Percentiles rank a stretch among this genome's conserved stretches.
These are phyloP conservation scores for Muricea muricata DNA, from an alignment of 92 coral and sea anemone species.

Conservation along the genomic window DNA sequence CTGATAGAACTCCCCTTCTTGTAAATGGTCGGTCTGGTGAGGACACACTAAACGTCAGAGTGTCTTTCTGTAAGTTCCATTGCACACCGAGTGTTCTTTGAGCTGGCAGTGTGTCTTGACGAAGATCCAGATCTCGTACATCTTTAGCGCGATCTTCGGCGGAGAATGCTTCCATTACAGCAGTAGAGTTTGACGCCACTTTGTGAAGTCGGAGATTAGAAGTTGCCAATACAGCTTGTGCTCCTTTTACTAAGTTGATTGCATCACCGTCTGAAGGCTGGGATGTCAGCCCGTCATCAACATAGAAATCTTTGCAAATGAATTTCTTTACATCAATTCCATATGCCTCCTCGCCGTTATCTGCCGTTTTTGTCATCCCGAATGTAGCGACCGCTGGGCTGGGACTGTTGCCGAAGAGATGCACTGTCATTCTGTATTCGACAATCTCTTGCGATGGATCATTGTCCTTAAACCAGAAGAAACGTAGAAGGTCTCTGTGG, in stretches of 20 bases:
- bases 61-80: constrained; percentile 65
- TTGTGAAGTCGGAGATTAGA: constrained; percentile 68
- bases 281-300: constrained; percentile 69
- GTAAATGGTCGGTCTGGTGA: neutral
- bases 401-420: constrained; percentile 46
- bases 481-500: constrained; percentile 37
- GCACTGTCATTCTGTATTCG: constrained; percentile 45
- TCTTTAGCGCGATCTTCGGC: constrained; percentile 64
- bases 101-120: constrained; percentile 58
- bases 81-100: constrained; percentile 66
- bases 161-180: constrained; percentile 75
- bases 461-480: constrained; percentile 51
- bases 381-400: constrained; percentile 51
- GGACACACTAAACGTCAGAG: constrained; percentile 46
- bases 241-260: constrained; percentile 47
- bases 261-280: constrained; percentile 46
- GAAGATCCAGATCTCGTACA: constrained; percentile 55
- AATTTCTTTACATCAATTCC: constrained; percentile 48
- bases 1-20: constrained; percentile 34
- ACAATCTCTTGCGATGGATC: constrained; percentile 7
- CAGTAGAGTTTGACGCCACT: constrained; percentile 63
- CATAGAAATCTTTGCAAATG: constrained; percentile 65
- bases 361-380: constrained; percentile 56
- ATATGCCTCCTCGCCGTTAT: constrained; percentile 74
- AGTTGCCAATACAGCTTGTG: constrained; percentile 62